Base-by-base conservation (phyloP, 2,113 vertebrate species). In the Tenebrosternarchus preto region DNA sequence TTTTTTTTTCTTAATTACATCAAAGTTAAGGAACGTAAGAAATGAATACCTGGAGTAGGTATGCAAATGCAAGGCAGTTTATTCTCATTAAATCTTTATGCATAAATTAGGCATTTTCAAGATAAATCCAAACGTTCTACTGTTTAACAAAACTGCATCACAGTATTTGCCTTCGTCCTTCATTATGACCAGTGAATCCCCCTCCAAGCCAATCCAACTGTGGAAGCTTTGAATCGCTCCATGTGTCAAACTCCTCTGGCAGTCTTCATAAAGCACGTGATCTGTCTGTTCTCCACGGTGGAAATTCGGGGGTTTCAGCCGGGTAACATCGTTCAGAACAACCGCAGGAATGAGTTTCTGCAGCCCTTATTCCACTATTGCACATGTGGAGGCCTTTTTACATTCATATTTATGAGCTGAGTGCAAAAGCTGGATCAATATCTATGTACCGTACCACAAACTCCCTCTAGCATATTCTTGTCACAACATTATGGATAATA, bases 291-390 rank as follows among this genome's bases (percentile, higher is more conserved):
- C 29, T 29, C 50, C 2, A 29, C 39, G 69, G 27, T 43, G 36
- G 63, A 63, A 75, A 66, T 33, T 11, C 27, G 60, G 50, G 59
- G 55, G 68, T 53, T 59, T 68, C 68, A 68, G 46, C 80, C 22
- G 43, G 60, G 43, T 27, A 22, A 27, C 70, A 20, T 63, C 11
- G 20, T 27, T 55, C 19, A 20, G 36, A 78, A 57, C 69, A 59
- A 74, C 81, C 61, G 16, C 76, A 73, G 43, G 27, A 66, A 61
- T 76, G 66, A 70, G 68, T 39, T 7, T 33, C n/a, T 9, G 8
- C 27, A 27, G 15, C 25, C 12, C 22, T 11, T 33, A 60, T 70
- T 70, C 70, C 66, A 76, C 29, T 24, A 57, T 53, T 22, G 19
- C 61, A 31, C 43, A 17, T 17, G 50, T 7, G 1, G 1, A 19